Percentiles rank a stretch among this genome's conserved stretches.
These are phyloP conservation scores for Charaxes varanes DNA, from an alignment of 1,140 invertebrate species.

Conservation along the genomic window DNA sequence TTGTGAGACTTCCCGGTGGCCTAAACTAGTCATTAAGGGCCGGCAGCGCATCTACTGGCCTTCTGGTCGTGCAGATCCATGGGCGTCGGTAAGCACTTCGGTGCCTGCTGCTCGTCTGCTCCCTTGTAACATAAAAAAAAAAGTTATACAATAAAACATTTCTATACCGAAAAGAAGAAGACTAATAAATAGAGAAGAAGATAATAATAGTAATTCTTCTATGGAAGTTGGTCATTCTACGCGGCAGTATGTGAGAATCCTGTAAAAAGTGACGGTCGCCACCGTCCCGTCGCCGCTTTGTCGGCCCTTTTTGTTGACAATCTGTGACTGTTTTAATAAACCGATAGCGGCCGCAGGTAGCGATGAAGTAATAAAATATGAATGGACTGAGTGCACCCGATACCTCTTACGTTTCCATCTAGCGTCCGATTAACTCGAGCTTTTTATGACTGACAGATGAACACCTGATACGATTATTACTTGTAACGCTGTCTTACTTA, in stretches of 20 bases:
- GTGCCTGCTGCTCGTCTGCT: too few relatives aligned
- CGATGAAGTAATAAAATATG: slow-evolving; percentile 50
- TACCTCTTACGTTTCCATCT: slow-evolving; percentile 7
- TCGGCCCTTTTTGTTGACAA: slow-evolving; percentile 55
- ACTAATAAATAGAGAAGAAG: not conserved
- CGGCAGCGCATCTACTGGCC: too few relatives aligned
- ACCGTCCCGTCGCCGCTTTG: slow-evolving; percentile 43
- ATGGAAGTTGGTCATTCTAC: not conserved
- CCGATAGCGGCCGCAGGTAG: slow-evolving; percentile 54
- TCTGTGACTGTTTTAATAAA: slow-evolving; percentile 66
- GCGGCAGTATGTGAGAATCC: slow-evolving; percentile 12
- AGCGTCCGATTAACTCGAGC: slow-evolving; percentile 5
- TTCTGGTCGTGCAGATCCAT: too few relatives aligned
- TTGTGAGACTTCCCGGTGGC: too few relatives aligned
- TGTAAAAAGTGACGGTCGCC: slow-evolving; percentile 41
- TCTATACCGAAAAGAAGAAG: too few relatives aligned
- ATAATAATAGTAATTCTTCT: not conserved
- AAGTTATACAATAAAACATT: too few relatives aligned
- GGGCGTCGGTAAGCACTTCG: too few relatives aligned
- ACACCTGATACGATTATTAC: too few relatives aligned
- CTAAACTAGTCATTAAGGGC: too few relatives aligned
- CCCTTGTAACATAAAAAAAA: too few relatives aligned
- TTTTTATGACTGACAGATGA: too few relatives aligned
- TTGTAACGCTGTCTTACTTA: too few relatives aligned
- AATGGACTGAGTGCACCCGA: slow-evolving; percentile 16